These are phyloP conservation scores for Urocitellus parryii DNA, from an alignment of 2,113 vertebrate species.

Conservation along the genomic window DNA sequence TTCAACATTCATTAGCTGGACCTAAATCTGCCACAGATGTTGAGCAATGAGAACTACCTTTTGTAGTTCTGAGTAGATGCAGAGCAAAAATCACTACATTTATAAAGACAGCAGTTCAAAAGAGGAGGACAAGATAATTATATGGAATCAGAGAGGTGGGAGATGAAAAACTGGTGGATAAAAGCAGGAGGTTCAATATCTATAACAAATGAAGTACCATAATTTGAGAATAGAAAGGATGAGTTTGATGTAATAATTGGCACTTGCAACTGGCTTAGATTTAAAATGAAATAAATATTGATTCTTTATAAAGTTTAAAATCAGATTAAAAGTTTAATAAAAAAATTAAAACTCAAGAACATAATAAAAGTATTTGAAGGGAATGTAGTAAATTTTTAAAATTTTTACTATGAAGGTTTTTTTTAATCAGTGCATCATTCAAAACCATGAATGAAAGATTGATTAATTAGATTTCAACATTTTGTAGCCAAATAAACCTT, in stretches of 20 bases:
- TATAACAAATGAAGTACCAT: not conserved
- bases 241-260: not conserved
- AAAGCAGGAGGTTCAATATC: not conserved
- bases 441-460: not conserved
- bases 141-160: not conserved
- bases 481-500: not conserved
- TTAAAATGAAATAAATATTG: not conserved
- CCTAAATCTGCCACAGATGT: not conserved
- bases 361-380: conserved; percentile 34
- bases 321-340: conserved; percentile 57
- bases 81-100: not conserved
- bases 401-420: not conserved
- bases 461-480: not conserved
- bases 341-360: conserved; percentile 30
- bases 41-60: not conserved
- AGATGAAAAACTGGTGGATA: not conserved
- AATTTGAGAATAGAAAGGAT: not conserved
- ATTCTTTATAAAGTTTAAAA: not conserved
- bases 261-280: not conserved
- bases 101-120: not conserved
- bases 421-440: not conserved
- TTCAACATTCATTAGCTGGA: too few species aligned
- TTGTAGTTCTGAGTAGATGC: not conserved
- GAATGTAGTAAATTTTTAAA: not conserved
- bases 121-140: not conserved